A percentile compares a stretch with the other conserved stretches of the same genome.
Evolutionary conservation across 2,113 vertebrate genomes (phyloP).

Genomic region (Urocolius indicus): DNA sequence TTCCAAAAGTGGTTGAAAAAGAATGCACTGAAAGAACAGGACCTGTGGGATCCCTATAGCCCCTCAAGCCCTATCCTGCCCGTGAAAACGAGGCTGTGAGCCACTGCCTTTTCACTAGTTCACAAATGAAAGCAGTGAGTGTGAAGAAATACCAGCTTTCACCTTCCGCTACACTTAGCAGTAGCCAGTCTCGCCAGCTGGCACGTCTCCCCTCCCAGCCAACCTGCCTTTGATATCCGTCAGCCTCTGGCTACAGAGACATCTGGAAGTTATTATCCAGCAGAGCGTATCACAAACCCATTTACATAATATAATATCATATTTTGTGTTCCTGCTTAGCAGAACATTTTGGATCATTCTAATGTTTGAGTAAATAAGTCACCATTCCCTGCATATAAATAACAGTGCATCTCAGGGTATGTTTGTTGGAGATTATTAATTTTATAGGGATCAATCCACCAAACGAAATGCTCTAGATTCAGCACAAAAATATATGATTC

Average conservation of each 20-base stretch:
- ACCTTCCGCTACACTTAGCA: constrained; percentile 65
- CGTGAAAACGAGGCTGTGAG: neutral
- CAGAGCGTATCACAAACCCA: constrained; percentile 73
- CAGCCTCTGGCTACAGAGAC: constrained; percentile 79
- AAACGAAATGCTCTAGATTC: neutral
- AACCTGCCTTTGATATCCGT: constrained; percentile 77
- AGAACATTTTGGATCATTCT: constrained; percentile 54
- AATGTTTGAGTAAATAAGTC: constrained; percentile 32
- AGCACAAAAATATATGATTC: neutral
- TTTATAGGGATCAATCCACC: neutral
- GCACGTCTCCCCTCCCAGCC: constrained; percentile 70
- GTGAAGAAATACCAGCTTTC: constrained; percentile 77
- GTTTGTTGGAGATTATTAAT: neutral
- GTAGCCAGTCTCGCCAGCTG: constrained; percentile 76
- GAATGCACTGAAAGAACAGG: neutral
- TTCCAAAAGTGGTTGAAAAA: accelerated
- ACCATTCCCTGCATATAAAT: neutral
- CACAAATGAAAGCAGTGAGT: constrained; percentile 74
- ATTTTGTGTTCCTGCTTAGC: constrained; percentile 72
- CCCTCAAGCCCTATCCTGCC: neutral
- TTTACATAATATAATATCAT: constrained; percentile 80
- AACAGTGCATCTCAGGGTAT: neutral
- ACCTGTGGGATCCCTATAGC: neutral
- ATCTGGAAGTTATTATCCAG: constrained; percentile 84
- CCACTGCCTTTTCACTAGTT: neutral